A percentile compares a stretch with the other conserved stretches of the same genome.
Conservation (phyloP, 1,140 invertebrate genomes). For the Bilobella aurantiaca region DNA sequence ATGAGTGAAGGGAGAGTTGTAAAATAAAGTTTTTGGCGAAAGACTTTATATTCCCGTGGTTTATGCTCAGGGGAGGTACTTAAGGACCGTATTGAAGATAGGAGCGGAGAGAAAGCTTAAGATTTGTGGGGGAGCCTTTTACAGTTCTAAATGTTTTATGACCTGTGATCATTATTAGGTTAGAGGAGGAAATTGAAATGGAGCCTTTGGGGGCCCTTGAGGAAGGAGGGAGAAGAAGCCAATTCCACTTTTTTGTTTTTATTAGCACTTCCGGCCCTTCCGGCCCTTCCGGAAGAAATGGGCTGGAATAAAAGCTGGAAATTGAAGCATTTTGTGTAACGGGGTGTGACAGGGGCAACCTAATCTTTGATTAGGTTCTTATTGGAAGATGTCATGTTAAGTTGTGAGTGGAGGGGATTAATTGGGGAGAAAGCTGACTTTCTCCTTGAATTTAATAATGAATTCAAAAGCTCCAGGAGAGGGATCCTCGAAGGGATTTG, state of each 20-base stretch:
- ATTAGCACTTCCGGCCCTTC: no score
- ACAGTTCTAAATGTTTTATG: constrained; percentile 8
- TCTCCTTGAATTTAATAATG: background rate
- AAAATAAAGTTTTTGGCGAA: background rate
- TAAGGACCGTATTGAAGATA: background rate
- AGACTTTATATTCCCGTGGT: background rate
- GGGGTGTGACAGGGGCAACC: background rate
- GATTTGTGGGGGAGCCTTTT: background rate
- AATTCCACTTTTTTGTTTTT: background rate
- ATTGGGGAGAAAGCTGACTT: background rate
- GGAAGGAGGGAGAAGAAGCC: no score
- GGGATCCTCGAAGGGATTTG: no score
- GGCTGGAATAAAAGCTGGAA: background rate
- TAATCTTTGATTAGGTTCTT: background rate
- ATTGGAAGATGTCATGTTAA: background rate
- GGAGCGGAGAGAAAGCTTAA: background rate
- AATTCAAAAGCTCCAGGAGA: background rate
- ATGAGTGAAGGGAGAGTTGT: background rate
- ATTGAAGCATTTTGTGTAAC: background rate
- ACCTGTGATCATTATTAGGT: constrained; percentile 4
- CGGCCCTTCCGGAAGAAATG: constrained; percentile 3
- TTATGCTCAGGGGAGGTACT: background rate
- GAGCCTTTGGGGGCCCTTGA: no score
- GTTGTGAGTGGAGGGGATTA: background rate
- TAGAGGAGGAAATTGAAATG: background rate